phyloP scores from a whole-genome alignment of 2,888 invertebrate genomes.

The Apeira syringaria region DNA sequence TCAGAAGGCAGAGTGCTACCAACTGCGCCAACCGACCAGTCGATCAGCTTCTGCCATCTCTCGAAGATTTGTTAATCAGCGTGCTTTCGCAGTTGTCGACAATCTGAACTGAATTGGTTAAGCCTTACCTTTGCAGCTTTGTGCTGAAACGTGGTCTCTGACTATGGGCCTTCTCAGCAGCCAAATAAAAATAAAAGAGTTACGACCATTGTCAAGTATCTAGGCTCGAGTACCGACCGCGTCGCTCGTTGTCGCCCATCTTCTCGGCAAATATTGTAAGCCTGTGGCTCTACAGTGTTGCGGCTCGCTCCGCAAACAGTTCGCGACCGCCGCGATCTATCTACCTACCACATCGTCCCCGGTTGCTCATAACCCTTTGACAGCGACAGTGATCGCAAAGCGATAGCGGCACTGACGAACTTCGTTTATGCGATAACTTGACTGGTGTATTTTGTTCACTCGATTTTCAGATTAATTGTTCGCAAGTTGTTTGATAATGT shows the following conservation, averaged over 20 bases:
- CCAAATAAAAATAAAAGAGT: too few species aligned
- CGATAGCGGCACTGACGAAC: conserved; percentile 47
- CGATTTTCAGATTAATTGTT: conserved; percentile 37
- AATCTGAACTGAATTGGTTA: too few species aligned
- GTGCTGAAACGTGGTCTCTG: too few species aligned
- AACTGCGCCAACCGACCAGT: too few species aligned
- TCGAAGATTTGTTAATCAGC: too few species aligned
- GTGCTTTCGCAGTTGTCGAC: too few species aligned
- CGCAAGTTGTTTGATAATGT: too few species aligned
- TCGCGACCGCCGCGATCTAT: conserved; percentile 42
- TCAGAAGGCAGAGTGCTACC: too few species aligned
- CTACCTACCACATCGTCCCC: conserved; percentile 28
- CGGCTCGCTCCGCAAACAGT: conserved; percentile 4
- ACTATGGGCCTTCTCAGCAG: too few species aligned
- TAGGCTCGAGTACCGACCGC: not conserved
- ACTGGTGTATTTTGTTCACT: conserved; percentile 41
- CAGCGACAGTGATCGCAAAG: conserved; percentile 37
- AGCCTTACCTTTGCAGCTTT: too few species aligned
- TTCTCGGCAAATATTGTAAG: conserved; percentile 63
- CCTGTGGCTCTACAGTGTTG: conserved; percentile 40
- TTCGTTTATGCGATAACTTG: conserved; percentile 45
- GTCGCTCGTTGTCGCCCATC: not conserved
- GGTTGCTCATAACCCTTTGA: conserved; percentile 43
- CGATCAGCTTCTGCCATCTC: too few species aligned
- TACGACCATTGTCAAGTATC: conserved; percentile 12